Percentiles rank a stretch among this genome's conserved stretches.
phyloP scores from a whole-genome alignment of 2,113 vertebrate genomes.

The Pseudorasbora parva region DNA sequence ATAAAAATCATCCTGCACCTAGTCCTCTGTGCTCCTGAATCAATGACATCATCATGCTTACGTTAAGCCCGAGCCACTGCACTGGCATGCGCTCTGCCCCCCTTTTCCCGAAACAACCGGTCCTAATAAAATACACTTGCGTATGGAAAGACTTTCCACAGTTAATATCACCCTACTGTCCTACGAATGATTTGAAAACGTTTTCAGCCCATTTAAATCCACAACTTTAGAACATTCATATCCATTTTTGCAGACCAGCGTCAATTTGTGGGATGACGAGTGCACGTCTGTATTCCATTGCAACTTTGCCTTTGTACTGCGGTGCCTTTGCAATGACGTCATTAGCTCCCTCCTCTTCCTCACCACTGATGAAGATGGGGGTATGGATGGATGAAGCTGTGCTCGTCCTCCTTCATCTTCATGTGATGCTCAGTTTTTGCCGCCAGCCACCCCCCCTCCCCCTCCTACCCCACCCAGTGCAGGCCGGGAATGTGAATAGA shows the following conservation, averaged over 20 bases:
- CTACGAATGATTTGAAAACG: background rate
- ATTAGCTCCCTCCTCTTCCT: conserved; percentile 51
- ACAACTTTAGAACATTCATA: background rate
- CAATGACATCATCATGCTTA: conserved; percentile 50
- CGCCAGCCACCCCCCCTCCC: background rate
- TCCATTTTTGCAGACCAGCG: background rate
- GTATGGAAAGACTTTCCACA: background rate
- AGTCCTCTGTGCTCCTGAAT: conserved; percentile 29
- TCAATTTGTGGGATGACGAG: background rate
- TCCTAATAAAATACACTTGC: background rate
- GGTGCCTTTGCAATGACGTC: conserved; percentile 51
- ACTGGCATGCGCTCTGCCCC: conserved; percentile 13
- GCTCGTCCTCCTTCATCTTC: conserved; percentile 29
- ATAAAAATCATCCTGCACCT: conserved; percentile 42
- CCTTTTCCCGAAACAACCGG: background rate
- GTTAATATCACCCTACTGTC: background rate
- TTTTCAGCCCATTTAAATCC: background rate
- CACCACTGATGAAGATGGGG: conserved; percentile 31
- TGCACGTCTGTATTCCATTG: background rate
- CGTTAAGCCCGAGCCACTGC: conserved; percentile 48
- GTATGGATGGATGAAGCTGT: conserved; percentile 1
- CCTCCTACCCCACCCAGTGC: background rate
- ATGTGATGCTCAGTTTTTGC: conserved; percentile 52
- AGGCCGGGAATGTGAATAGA: conserved; percentile 59
- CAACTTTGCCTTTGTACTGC: conserved; percentile 38